Conservation (phyloP, 2,888 invertebrate species). For the Cerastis leucographa region DNA sequence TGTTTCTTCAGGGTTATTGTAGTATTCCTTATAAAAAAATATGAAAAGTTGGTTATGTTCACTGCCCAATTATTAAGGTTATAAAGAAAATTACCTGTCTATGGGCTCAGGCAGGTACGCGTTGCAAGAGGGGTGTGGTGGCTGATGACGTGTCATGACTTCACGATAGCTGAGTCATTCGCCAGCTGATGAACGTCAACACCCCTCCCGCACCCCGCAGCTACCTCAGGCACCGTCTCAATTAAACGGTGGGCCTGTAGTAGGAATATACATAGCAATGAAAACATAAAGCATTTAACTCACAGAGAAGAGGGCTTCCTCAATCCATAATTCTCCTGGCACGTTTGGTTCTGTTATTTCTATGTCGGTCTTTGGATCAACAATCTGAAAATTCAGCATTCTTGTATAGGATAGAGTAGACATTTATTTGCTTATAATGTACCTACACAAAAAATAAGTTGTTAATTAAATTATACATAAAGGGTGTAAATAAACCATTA, state of each 20-base stretch:
- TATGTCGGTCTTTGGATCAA: constrained; percentile 78
- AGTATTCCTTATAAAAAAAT: constrained; percentile 41
- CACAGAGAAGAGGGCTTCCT: constrained; percentile 77
- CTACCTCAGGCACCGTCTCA: neutral
- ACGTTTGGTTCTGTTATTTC: constrained; percentile 80
- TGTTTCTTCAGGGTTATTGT: constrained; percentile 64
- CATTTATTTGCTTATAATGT: too few relatives aligned
- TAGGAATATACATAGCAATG: too few relatives aligned
- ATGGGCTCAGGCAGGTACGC: neutral
- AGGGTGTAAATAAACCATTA: too few relatives aligned
- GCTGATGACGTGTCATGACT: neutral
- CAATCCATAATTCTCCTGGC: constrained; percentile 79
- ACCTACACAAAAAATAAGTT: too few relatives aligned
- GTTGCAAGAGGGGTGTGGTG: neutral
- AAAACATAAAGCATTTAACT: constrained; percentile 40
- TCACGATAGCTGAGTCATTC: neutral
- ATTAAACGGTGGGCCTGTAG: neutral
- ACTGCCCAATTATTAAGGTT: neutral
- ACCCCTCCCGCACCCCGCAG: neutral
- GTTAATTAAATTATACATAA: too few relatives aligned
- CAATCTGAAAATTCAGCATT: constrained; percentile 73
- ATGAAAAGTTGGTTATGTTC: neutral
- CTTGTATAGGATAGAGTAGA: too few relatives aligned
- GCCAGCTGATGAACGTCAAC: neutral
- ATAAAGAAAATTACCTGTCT: neutral